Evolutionary conservation across 1,140 invertebrate genomes (phyloP).

Genomic region (Pararge aegeria): DNA sequence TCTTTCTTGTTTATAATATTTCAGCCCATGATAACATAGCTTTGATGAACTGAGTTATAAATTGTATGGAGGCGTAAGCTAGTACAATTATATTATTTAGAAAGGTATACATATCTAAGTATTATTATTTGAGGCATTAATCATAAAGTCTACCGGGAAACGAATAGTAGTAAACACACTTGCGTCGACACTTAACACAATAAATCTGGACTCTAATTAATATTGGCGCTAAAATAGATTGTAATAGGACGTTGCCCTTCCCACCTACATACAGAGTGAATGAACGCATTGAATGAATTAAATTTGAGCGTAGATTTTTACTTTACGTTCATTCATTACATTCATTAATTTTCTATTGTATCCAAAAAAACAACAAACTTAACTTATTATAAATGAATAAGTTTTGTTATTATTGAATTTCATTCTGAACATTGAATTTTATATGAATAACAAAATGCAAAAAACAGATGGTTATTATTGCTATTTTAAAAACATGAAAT

Average conservation of each 20-base stretch:
- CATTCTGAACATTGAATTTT: too few relatives aligned
- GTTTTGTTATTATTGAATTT: too few relatives aligned
- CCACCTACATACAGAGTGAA: conserved; percentile 6
- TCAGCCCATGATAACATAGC: too few relatives aligned
- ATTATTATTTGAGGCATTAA: not conserved
- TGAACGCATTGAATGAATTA: not conserved
- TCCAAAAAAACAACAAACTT: too few relatives aligned
- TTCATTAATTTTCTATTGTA: not conserved
- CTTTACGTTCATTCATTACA: not conserved
- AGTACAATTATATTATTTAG: not conserved
- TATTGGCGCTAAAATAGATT: conserved; percentile 24
- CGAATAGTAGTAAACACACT: conserved; percentile 13
- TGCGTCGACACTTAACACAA: conserved; percentile 19
- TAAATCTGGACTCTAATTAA: conserved; percentile 22
- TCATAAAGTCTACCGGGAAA: not conserved
- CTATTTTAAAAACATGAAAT: too few relatives aligned
- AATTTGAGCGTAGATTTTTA: not conserved
- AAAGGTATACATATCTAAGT: not conserved
- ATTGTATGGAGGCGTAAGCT: too few relatives aligned
- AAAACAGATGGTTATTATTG: too few relatives aligned
- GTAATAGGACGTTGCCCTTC: conserved; percentile 16
- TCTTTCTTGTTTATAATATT: too few relatives aligned
- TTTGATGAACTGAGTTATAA: too few relatives aligned
- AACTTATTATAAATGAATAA: too few relatives aligned
- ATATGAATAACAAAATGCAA: too few relatives aligned